Percentiles rank a stretch among this genome's conserved stretches.
These are phyloP conservation scores for Mus pahari DNA, from an alignment of 2,113 vertebrate genomes.

Conservation along the genomic window DNA sequence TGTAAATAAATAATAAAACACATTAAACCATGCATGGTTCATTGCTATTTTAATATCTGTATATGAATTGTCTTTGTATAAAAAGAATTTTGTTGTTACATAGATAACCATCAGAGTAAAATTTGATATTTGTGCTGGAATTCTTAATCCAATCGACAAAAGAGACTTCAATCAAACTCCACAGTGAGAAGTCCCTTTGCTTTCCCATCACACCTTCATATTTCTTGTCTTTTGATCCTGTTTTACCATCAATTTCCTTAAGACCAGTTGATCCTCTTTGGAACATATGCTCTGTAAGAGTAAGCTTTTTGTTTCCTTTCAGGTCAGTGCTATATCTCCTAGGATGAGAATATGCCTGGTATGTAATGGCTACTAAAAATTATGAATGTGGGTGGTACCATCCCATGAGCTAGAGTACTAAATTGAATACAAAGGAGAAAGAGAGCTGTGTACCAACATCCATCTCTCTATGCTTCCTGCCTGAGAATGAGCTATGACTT, in stretches of 20 bases:
- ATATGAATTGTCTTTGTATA: background rate
- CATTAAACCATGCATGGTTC: background rate
- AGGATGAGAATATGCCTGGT: background rate
- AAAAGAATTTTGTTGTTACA: background rate
- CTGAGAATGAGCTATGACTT: background rate
- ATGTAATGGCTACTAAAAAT: background rate
- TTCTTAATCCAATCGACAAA: background rate
- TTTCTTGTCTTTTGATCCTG: background rate
- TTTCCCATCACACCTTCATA: background rate
- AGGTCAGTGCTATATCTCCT: background rate
- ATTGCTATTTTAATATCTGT: background rate
- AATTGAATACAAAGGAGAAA: background rate
- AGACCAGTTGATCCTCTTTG: background rate
- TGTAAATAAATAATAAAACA: background rate
- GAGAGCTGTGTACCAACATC: too few species aligned
- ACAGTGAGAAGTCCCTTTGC: background rate
- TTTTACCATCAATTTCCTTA: background rate
- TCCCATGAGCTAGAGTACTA: background rate
- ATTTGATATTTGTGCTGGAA: background rate
- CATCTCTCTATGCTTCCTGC: background rate
- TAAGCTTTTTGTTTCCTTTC: background rate
- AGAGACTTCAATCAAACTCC: background rate
- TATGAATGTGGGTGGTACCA: background rate
- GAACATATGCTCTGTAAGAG: background rate
- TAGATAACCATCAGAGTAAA: background rate